Evolutionary conservation across 2,888 invertebrate species (phyloP).

Genomic region (Orchesella flavescens): DNA sequence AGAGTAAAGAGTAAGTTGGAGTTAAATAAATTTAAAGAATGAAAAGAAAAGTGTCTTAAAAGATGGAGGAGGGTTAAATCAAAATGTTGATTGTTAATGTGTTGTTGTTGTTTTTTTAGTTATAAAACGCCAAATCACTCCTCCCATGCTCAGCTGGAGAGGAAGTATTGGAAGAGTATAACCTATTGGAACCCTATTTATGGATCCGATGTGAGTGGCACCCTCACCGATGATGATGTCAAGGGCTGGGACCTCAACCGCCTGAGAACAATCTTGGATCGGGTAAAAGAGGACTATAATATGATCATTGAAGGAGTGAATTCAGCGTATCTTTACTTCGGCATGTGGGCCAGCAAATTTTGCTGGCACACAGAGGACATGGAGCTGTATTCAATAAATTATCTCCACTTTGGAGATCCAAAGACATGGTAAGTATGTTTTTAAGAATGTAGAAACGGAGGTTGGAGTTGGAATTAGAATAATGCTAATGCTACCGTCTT

Average conservation of each 20-base stretch:
- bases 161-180: constrained; percentile 99
- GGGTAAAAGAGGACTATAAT: constrained; percentile 94
- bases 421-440: too few relatives aligned
- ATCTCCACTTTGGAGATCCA: constrained; percentile 97
- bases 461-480: too few relatives aligned
- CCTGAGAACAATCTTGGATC: constrained; percentile 90
- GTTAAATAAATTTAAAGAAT: too few relatives aligned
- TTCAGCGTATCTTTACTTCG: constrained; percentile 98
- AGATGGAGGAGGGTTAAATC: too few relatives aligned
- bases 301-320: constrained; percentile 98
- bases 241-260: constrained; percentile 94
- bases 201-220: constrained; percentile 98
- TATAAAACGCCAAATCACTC: constrained; percentile 87
- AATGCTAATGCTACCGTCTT: too few relatives aligned
- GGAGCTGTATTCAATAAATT: constrained; percentile 99
- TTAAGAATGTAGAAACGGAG: too few relatives aligned
- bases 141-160: constrained; percentile 90
- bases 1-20: constrained; percentile 74
- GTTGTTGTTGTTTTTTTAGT: constrained; percentile 71
- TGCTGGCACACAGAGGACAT: constrained; percentile 99
- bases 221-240: constrained; percentile 91
- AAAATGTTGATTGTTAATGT: too few relatives aligned
- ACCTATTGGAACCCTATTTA: constrained; percentile 97
- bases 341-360: constrained; percentile 99
- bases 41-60: too few relatives aligned